phyloP scores from a whole-genome alignment of 2,888 invertebrate species.

The Nebria salina region DNA sequence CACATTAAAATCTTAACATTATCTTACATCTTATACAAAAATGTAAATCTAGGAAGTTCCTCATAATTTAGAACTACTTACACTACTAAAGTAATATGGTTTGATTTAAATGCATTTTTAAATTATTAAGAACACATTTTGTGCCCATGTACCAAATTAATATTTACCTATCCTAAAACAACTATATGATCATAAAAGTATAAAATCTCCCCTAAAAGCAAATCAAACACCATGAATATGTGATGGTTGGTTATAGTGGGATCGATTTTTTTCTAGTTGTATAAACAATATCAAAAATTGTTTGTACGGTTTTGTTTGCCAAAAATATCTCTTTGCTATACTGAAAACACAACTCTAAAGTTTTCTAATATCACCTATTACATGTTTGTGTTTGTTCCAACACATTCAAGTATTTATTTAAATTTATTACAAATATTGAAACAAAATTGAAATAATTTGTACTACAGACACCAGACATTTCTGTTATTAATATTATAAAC shows the following conservation, averaged over 20 bases:
- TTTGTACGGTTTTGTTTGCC: slow-evolving; percentile 1
- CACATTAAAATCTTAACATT: too few relatives aligned
- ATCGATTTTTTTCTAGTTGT: not conserved
- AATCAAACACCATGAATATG: not conserved
- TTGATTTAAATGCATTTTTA: too few relatives aligned
- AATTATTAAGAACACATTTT: too few relatives aligned
- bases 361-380: not conserved
- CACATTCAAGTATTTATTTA: too few relatives aligned
- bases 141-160: not conserved
- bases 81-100: too few relatives aligned
- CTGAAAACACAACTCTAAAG: not conserved
- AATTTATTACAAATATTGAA: too few relatives aligned
- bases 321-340: not conserved
- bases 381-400: not conserved
- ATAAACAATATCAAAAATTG: not conserved
- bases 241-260: not conserved
- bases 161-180: not conserved
- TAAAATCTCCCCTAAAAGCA: not conserved
- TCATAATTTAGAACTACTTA: too few relatives aligned
- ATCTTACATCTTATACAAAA: too few relatives aligned
- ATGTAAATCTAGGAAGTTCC: too few relatives aligned
- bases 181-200: not conserved
- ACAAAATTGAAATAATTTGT: too few relatives aligned
- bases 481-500: too few relatives aligned
- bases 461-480: too few relatives aligned